Base-by-base conservation (phyloP, 1,140 invertebrate species). In the Lepidurus packardi region DNA sequence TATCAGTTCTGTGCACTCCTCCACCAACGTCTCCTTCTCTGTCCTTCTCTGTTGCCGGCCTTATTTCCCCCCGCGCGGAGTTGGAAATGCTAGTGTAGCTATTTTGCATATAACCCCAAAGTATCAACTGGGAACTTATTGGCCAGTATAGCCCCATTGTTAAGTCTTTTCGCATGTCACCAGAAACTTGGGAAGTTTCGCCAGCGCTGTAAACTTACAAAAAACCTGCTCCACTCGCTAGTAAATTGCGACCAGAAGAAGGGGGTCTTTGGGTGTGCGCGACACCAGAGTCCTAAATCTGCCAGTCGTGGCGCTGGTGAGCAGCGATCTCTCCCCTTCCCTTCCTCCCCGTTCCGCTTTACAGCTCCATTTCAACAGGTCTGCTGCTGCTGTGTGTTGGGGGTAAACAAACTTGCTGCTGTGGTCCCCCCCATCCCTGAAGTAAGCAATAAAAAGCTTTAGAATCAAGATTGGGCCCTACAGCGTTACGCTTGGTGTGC, bases 401-500 rank as follows among this genome's bases (percentile, higher is more conserved):
- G 53, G 53, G 13, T 65, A 65, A 65, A 65, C 53, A 65, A 65
- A 65, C 53, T 65, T 65, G 53, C 53, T 65, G 53, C 9, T 65
- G 13, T 16, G 16, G 16, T 65, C 16, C 9, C 53, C 53, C 21
- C 21, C 53, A 21, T n/a, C 53, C 53, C 53, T 8, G 25, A 65
- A 21, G 53, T 65, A 65, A 65, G 53, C 53, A 65, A 65, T 65
- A 65, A 65, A 65, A 65, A 65, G 53, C 53, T 65, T 65, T 65
- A 65, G 53, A 65, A 65, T 65, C 53, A 21, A 65, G 53, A 65
- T 65, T 65, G 53, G 34, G 53, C 53, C 45, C 53, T 65, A n/a
- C 53, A n/a, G 53, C 53, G 53, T 65, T 65, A 65, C 53, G 53
- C 53, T 16, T 65, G 53, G 21, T 65, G 53, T 65, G 53, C 53